Conservation (phyloP, 2,888 invertebrate genomes). For the Limenitis arthemis region DNA sequence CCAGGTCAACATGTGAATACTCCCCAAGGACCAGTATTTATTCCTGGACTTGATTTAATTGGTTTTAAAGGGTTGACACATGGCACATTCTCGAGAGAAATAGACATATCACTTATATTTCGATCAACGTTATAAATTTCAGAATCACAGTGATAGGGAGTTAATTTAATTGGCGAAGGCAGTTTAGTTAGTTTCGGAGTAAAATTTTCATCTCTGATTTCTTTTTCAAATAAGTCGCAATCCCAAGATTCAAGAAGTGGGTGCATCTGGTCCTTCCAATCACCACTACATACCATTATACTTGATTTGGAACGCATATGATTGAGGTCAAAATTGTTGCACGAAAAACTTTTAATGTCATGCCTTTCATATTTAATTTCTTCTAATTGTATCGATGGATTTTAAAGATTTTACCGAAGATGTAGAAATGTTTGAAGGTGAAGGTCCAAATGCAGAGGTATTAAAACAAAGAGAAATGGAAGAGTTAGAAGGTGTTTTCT, state of each 20-base stretch:
- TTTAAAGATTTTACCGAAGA: slow-evolving; percentile 73
- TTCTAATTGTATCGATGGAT: slow-evolving; percentile 76
- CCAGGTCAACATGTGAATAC: too few relatives aligned
- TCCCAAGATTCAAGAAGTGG: slow-evolving; percentile 76
- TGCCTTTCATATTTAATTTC: slow-evolving; percentile 60
- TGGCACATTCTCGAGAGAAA: slow-evolving; percentile 73
- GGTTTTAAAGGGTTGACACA: slow-evolving; percentile 74
- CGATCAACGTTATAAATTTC: slow-evolving; percentile 65
- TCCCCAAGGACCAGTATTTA: too few relatives aligned
- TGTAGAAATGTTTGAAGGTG: slow-evolving; percentile 77
- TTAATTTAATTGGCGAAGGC: slow-evolving; percentile 63
- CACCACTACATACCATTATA: slow-evolving; percentile 61
- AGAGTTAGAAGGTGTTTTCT: slow-evolving; percentile 74
- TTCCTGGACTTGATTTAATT: slow-evolving; percentile 60
- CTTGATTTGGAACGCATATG: slow-evolving; percentile 67
- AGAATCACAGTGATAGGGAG: slow-evolving; percentile 64
- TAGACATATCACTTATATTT: slow-evolving; percentile 65
- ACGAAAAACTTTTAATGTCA: slow-evolving; percentile 59
- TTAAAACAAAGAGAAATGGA: slow-evolving; percentile 73
- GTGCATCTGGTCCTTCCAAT: slow-evolving; percentile 75
- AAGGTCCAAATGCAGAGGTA: slow-evolving; percentile 77
- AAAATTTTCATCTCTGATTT: slow-evolving; percentile 59
- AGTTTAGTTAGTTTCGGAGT: slow-evolving; percentile 56
- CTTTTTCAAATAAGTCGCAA: slow-evolving; percentile 75
- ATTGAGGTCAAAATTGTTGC: slow-evolving; percentile 61